Evolutionary conservation across 2,888 invertebrate species (phyloP).

Genomic region (Cantharis flavilabris): DNA sequence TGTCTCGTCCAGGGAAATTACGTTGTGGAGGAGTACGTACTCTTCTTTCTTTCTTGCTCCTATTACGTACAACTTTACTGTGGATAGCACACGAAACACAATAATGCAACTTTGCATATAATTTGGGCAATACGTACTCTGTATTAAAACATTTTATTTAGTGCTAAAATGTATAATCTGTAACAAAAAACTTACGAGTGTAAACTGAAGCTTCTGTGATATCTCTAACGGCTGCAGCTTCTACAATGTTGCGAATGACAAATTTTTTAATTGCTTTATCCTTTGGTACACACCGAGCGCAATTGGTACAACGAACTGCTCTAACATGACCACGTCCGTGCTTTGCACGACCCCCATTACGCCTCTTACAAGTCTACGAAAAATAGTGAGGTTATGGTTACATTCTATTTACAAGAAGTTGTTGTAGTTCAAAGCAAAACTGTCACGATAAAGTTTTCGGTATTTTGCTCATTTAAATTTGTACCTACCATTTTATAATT

Average conservation of each 20-base stretch:
- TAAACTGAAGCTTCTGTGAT: slow-evolving; percentile 98
- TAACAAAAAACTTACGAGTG: slow-evolving; percentile 61
- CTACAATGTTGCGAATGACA: slow-evolving; percentile 98
- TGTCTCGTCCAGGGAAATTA: slow-evolving; percentile 77
- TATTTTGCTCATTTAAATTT: not conserved
- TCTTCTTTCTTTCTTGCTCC: slow-evolving; percentile 94
- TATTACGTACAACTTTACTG: slow-evolving; percentile 98
- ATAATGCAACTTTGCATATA: slow-evolving; percentile 99
- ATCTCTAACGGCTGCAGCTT: slow-evolving; percentile 98
- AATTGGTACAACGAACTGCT: slow-evolving; percentile 98
- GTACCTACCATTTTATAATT: not conserved
- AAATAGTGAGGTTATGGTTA: not conserved
- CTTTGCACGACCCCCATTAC: slow-evolving; percentile 99
- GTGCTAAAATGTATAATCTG: too few species aligned
- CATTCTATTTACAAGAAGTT: not conserved
- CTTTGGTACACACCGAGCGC: slow-evolving; percentile 98
- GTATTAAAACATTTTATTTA: slow-evolving; percentile 45
- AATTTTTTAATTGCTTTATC: slow-evolving; percentile 99
- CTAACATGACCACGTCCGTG: slow-evolving; percentile 99
- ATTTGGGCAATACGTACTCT: slow-evolving; percentile 96
- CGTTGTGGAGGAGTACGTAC: slow-evolving; percentile 96
- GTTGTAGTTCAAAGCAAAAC: not conserved
- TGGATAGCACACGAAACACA: slow-evolving; percentile 99
- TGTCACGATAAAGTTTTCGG: not conserved
- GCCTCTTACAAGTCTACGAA: slow-evolving; percentile 89